Percentiles rank a stretch among this genome's conserved stretches.
Evolutionary conservation across 1,140 invertebrate species (phyloP).

Genomic region (Ylistrum balloti): DNA sequence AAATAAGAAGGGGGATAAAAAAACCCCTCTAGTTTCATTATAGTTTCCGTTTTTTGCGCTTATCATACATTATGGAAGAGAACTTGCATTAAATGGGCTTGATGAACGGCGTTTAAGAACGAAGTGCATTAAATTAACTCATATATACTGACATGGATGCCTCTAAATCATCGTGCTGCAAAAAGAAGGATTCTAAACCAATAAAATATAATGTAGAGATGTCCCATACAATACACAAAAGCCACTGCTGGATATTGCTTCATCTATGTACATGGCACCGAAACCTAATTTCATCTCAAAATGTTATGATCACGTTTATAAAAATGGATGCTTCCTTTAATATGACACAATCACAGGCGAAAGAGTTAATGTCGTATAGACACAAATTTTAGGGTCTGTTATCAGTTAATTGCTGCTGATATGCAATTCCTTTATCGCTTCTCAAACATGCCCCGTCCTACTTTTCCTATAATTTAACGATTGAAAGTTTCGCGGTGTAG

Average conservation of each 20-base stretch:
- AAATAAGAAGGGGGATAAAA: background rate
- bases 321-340: background rate
- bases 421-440: background rate
- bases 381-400: constrained; percentile 7
- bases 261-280: background rate
- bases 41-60: background rate
- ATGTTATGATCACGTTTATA: background rate
- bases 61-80: background rate
- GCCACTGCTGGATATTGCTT: background rate
- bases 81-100: background rate
- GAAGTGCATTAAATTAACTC: background rate
- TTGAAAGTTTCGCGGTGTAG: background rate
- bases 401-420: background rate
- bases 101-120: background rate
- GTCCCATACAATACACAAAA: background rate
- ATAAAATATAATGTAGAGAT: background rate
- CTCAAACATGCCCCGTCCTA: background rate
- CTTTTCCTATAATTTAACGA: background rate
- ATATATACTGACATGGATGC: background rate
- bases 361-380: constrained; percentile 10
- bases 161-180: background rate
- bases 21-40: background rate
- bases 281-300: background rate
- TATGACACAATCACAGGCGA: constrained; percentile 12
- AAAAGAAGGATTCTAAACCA: background rate